These are phyloP conservation scores for Callocephalon fimbriatum DNA, from an alignment of 2,113 vertebrate species.

Conservation along the genomic window DNA sequence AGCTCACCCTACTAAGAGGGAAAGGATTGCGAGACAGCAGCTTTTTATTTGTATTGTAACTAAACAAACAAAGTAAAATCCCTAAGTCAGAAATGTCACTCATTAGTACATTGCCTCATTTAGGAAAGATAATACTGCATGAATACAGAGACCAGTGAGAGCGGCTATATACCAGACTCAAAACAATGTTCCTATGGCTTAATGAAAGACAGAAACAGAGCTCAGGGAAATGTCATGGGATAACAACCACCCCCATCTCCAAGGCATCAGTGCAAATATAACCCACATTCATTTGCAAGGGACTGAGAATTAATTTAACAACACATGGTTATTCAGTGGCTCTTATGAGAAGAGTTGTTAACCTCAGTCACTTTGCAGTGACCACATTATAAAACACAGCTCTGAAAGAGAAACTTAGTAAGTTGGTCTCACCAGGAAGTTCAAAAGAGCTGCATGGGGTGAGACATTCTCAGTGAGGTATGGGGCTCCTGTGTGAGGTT, in stretches of 20 bases:
- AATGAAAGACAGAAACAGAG: neutral
- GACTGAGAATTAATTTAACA: neutral
- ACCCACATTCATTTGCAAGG: neutral
- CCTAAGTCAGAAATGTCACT: neutral
- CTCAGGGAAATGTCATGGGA: neutral
- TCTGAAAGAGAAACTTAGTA: neutral
- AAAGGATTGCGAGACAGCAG: neutral
- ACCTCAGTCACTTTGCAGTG: neutral
- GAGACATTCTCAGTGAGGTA: neutral
- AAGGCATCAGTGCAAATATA: neutral
- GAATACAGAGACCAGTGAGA: neutral
- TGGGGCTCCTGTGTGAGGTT: accelerated
- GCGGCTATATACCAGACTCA: neutral
- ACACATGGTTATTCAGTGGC: neutral
- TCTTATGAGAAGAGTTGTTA: neutral
- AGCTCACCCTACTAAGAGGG: neutral
- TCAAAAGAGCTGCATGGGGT: neutral
- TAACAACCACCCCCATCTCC: neutral
- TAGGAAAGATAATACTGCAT: neutral
- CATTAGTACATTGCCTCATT: neutral
- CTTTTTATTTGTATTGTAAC: neutral
- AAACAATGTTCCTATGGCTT: neutral
- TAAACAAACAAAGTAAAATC: neutral
- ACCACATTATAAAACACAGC: neutral
- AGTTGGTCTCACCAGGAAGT: neutral